Evolutionary conservation across 2,113 vertebrate genomes (phyloP), one percentile per base, ranked within the genome.

Genomic region (Daubentonia madagascariensis): DNA sequence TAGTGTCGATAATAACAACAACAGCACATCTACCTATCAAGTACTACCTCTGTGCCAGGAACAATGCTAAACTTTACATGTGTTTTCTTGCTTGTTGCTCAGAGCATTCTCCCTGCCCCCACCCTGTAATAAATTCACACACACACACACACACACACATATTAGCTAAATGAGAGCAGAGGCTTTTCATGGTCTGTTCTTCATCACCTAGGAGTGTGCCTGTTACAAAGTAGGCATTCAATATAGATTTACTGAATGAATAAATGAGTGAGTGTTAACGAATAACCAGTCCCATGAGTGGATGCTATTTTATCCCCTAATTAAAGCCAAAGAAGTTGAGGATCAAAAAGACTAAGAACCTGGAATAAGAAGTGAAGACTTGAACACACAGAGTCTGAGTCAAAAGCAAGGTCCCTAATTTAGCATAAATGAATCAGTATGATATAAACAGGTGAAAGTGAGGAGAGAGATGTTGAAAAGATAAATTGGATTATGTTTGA

Each of bases 101-200:
- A 83, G n/a, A 70, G 11, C 18, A n/a, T 14, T 3, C 5, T 25
- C 13, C 7, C 1, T 1, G 10, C 1, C 18, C 52, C 17, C 23
- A 2, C 28, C 37, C 11, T 57, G 6, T n/a, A 73, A 43, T 28
- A 61, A 50, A 68, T 48, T 70, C 7, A 30, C 40, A 54, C 35
- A 88, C 9, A 45, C 18, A 54, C 12, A 80, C 14, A 25, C 52
- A 52, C 54, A 57, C 59, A 63, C 25, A 28, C 59, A 45, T 17
- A 45, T 23, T 11, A 67, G 43, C 30, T 50, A 90, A 70, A 70
- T 17, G 10, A 83, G 7, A 84, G 30, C 13, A 70, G 20, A 22
- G 14, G 2, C 8, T 84, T 87, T 63, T 11, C 2, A 54, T 18
- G 3, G 1, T 40, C 16, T 70, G 4, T 22, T 81, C 23, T 84